phyloP scores from a whole-genome alignment of 2,113 vertebrate genomes.

The Cranoglanis bouderius region DNA sequence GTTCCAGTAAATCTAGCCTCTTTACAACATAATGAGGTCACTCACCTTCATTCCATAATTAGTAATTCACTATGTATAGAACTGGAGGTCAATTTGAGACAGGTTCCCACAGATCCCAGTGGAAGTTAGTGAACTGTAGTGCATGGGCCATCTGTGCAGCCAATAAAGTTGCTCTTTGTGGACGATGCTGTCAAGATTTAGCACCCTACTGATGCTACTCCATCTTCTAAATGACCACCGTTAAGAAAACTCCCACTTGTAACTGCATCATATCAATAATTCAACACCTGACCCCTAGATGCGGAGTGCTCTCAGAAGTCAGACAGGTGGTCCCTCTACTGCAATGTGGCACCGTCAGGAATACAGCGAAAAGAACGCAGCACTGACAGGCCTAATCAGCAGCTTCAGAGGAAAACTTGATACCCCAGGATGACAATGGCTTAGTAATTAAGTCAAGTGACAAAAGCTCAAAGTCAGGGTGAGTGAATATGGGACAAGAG shows the following conservation, averaged over 20 bases:
- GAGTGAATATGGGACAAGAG: conserved; percentile 12
- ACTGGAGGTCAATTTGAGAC: background rate
- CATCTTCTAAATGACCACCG: conserved; percentile 68
- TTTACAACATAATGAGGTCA: conserved; percentile 14
- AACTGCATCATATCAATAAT: conserved; percentile 65
- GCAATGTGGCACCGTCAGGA: conserved; percentile 54
- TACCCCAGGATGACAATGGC: conserved; percentile 6
- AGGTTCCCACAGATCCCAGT: conserved; percentile 18
- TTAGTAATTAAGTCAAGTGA: conserved; percentile 24
- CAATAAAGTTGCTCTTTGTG: conserved; percentile 54
- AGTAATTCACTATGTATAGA: background rate
- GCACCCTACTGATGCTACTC: conserved; percentile 64
- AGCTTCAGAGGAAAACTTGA: conserved; percentile 25
- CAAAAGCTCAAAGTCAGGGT: conserved; percentile 6
- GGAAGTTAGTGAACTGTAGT: conserved; percentile 21
- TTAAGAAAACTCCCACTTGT: conserved; percentile 65
- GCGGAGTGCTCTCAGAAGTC: conserved; percentile 63
- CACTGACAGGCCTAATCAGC: conserved; percentile 60
- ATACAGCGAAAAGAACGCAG: conserved; percentile 53
- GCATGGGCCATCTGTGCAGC: conserved; percentile 45
- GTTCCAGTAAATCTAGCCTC: conserved; percentile 5
- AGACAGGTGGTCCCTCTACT: conserved; percentile 53
- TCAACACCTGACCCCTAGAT: conserved; percentile 59
- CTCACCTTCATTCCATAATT: background rate
- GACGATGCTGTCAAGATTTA: conserved; percentile 51